A percentile compares a stretch with the other conserved stretches of the same genome.
Evolutionary conservation across 2,797 vertebrate species (phyloP).

Genomic region (Phoebastria nigripes): DNA sequence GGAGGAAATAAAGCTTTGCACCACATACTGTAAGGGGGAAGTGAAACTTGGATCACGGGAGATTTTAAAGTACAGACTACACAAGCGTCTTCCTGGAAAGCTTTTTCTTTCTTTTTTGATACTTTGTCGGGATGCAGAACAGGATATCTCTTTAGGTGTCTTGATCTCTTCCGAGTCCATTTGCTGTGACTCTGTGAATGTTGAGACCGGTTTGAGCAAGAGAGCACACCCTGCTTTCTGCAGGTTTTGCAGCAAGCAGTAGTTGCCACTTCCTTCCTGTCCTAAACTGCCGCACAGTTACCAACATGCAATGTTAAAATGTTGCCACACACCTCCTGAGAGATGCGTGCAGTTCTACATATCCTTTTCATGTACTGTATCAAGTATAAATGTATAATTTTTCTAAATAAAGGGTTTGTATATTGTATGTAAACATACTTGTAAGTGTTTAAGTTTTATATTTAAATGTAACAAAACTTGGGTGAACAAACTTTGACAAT

Average conservation of each 20-base stretch:
- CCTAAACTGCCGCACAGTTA: not conserved
- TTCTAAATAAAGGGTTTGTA: not conserved
- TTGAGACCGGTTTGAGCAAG: not conserved
- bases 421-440: not conserved
- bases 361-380: not conserved
- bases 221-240: not conserved
- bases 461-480: not conserved
- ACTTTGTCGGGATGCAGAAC: not conserved
- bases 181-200: not conserved
- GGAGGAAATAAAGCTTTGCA: not conserved
- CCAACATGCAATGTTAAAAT: not conserved
- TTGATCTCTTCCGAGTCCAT: not conserved
- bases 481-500: not conserved
- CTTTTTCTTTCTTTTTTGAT: not conserved
- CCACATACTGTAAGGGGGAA: not conserved
- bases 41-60: not conserved
- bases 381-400: not conserved
- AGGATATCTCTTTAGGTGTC: not conserved
- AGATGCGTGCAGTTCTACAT: not conserved
- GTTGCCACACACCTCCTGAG: not conserved
- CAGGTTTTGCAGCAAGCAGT: not conserved
- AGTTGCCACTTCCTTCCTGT: constrained; percentile 48
- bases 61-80: not conserved
- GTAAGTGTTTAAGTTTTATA: not conserved
- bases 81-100: not conserved